These are phyloP conservation scores for Sinotaia quadrata DNA, from an alignment of 2,888 invertebrate genomes.

Conservation along the genomic window DNA sequence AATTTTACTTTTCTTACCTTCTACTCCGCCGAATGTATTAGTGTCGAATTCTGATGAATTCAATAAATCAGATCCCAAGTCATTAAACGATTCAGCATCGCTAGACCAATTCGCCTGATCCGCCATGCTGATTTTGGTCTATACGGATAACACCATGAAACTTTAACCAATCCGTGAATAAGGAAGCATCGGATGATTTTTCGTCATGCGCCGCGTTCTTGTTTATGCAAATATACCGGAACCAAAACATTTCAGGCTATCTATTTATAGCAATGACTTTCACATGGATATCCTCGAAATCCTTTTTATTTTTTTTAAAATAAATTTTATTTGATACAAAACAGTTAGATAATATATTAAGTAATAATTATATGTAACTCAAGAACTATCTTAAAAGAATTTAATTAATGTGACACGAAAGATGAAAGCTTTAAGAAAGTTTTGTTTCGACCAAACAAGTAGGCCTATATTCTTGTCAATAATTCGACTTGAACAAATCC, in stretches of 20 bases:
- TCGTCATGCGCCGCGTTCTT: slow-evolving; percentile 44
- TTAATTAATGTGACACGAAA: no score
- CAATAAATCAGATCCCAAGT: slow-evolving; percentile 55
- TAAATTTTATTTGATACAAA: no score
- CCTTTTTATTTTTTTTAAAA: no score
- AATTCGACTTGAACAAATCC: no score
- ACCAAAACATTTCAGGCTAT: slow-evolving; percentile 1
- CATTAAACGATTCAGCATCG: slow-evolving; percentile 51
- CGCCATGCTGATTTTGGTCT: slow-evolving; percentile 47
- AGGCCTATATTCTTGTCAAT: no score
- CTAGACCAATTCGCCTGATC: slow-evolving; percentile 50
- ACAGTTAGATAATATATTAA: no score
- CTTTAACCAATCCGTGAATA: slow-evolving; percentile 52
- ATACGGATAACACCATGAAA: slow-evolving; percentile 55
- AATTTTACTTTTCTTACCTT: slow-evolving; percentile 60
- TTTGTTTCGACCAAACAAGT: no score
- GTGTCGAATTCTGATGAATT: slow-evolving; percentile 51
- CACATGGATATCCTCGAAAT: no score
- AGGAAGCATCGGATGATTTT: slow-evolving; percentile 57
- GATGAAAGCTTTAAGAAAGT: no score
- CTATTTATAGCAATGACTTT: not conserved
- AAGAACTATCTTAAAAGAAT: no score
- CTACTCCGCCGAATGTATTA: slow-evolving; percentile 55
- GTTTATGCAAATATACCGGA: slow-evolving; percentile 18
- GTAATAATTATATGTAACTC: no score